Evolutionary conservation across 2,113 vertebrate genomes (phyloP), one percentile per base, ranked within the genome.

Genomic region (Porphyrio hochstetteri): DNA sequence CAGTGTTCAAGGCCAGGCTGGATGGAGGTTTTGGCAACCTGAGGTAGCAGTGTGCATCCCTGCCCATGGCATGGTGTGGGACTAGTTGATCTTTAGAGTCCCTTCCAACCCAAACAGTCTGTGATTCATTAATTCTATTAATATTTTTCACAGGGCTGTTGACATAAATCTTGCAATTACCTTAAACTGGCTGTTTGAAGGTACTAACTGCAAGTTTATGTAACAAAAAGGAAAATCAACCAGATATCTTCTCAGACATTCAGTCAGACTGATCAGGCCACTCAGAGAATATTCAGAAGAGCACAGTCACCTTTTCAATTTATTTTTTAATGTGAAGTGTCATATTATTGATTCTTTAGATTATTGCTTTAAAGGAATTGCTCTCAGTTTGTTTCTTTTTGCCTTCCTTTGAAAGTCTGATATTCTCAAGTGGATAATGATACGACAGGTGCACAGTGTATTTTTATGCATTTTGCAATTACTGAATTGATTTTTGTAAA

Each of bases 381-480:
- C 12, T 21, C 11, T 31, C 57, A 85, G 28, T 50, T 77, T 79
- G 8, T 42, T 76, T 83, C 28, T 52, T 88, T 84, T 67, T 64
- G 12, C 9, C 24, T 68, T 55, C 17, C 46, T 78, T 83, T 65
- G 36, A 29, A 56, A 82, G 17, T 16, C 33, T 60, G 10, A 61
- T 96, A 84, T 89, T 55, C 65, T 75, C 81, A 89, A 92, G 61
- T 72, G 65, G 65, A 36, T 76, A 91, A 89, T 61, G 7, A 35
- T 42, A 78, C 70, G 21, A 85, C 24, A 95, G 42, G 35, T 82
- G 20, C 35, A 86, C 23, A n/a, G 18, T 5, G 0, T 56, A 60
- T 68, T 93, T 90, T 86, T 64, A 82, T 59, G n/a, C 21, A 25
- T 82, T 92, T 86, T 91, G 48, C 42, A 89, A 82, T 82, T 91